Evolutionary conservation across 2,888 invertebrate genomes (phyloP).

Genomic region (Candidula unifasciata): DNA sequence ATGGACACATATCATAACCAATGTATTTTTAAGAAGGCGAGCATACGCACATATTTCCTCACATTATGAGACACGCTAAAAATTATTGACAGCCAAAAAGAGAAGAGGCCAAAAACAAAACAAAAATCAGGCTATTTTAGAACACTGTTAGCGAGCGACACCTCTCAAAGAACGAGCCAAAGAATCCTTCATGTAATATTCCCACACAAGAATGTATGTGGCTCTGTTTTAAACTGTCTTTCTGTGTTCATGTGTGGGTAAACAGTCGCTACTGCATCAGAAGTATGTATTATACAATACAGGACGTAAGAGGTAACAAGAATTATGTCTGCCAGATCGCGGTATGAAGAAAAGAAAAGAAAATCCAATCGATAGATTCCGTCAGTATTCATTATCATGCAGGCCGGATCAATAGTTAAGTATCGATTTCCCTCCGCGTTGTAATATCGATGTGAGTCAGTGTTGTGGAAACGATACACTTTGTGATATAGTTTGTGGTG

Average conservation of each 20-base stretch:
- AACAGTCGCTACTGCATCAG: not conserved
- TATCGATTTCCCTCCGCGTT: conserved; percentile 10
- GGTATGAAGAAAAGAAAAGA: not conserved
- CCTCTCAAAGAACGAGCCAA: not conserved
- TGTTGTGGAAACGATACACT: conserved; percentile 4
- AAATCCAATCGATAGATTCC: conserved; percentile 5
- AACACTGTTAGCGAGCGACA: too few relatives aligned
- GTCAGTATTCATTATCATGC: conserved; percentile 10
- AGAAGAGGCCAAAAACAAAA: too few relatives aligned
- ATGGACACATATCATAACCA: too few relatives aligned
- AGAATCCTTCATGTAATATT: not conserved
- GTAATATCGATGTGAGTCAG: not conserved
- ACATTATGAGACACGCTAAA: too few relatives aligned
- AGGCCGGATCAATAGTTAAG: not conserved
- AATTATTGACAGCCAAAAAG: too few relatives aligned
- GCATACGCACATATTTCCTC: too few relatives aligned
- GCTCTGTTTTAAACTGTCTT: not conserved
- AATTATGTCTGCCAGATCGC: not conserved
- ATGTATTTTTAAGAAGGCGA: too few relatives aligned
- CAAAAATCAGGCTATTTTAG: too few relatives aligned
- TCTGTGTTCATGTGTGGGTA: not conserved
- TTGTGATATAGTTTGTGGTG: not conserved
- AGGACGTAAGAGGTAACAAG: not conserved
- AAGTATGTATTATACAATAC: not conserved
- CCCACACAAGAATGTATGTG: not conserved